Evolutionary conservation across 2,888 invertebrate genomes (phyloP), one percentile per base, ranked within the genome.

Genomic region (Chromoteleia sp.): DNA sequence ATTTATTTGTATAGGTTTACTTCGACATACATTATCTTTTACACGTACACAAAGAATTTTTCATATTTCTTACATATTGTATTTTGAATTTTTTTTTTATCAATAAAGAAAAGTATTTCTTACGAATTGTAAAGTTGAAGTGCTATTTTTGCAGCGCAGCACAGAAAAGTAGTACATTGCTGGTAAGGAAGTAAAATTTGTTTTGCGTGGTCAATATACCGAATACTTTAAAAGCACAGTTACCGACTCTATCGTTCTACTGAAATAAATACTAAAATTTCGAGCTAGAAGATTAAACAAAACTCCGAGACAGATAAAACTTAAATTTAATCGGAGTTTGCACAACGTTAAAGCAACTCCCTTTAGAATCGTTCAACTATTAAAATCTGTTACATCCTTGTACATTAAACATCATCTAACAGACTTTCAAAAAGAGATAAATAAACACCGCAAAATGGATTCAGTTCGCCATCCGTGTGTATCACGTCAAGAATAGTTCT

Each of bases 321-420:
- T 71, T 50, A 71, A 71, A 71, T 71, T 48, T 41, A 71, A 71
- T 71, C 71, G 30, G 39, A 71, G 71, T 71, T 59, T 71, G 59
- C 39, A 48, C 70, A 58, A 17, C 70, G 56, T 58, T 58, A 70
- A 50, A 50, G 71, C 58, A 50, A 71, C 59, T 59, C 59, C 30
- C 71, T 59, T 59, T 25, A n/a, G 59, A 71, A 39, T 45, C 71
- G 59, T 71, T 71, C 71, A 71, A 71, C 59, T 71, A 71, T 71
- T 59, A 59, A 71, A 71, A 71, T 71, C 71, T 59, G 59, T 61
- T 59, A 73, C 61, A 61, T 73, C 52, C 52, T 43, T 43, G 41
- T 73, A 29, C 48, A 70, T 70, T 70, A 70, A 30, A 70, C 58
- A 58, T 48, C 58, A 17, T 70, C 58, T 70, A 70, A 58, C 58